Evolutionary conservation across 1,140 invertebrate species (phyloP).

Genomic region (Lordiphosa mommai): DNA sequence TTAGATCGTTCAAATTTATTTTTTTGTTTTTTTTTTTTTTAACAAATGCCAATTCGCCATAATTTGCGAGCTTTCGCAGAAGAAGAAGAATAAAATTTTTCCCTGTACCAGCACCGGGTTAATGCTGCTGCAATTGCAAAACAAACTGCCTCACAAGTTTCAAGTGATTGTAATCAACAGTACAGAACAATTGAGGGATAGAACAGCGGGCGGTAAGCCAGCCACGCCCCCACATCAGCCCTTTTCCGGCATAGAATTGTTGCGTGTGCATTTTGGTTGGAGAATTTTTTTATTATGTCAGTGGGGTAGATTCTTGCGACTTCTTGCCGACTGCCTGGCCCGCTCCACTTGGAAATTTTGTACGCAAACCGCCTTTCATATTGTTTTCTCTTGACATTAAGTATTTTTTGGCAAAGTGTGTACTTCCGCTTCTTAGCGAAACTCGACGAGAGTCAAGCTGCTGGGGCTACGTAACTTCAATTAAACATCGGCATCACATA

Average conservation of each 20-base stretch:
- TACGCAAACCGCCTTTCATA: constrained; percentile 45
- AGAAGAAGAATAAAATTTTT: too few relatives aligned
- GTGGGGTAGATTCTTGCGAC: constrained; percentile 47
- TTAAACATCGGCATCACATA: constrained; percentile 56
- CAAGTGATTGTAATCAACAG: constrained; percentile 71
- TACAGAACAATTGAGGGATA: constrained; percentile 40
- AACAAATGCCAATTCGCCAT: too few relatives aligned
- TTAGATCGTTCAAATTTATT: too few relatives aligned
- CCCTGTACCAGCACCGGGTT: constrained; percentile 19
- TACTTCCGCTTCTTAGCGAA: constrained; percentile 48
- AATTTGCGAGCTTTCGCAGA: too few relatives aligned
- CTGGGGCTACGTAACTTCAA: constrained; percentile 33
- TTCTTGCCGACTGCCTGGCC: constrained; percentile 1
- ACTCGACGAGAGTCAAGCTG: neutral
- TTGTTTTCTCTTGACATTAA: constrained; percentile 50
- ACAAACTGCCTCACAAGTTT: constrained; percentile 27
- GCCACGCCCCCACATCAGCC: constrained; percentile 51
- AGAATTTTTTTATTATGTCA: constrained; percentile 28
- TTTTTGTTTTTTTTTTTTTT: too few relatives aligned
- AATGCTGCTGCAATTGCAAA: constrained; percentile 53
- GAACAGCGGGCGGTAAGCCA: constrained; percentile 50
- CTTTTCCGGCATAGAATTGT: constrained; percentile 22
- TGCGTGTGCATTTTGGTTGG: constrained; percentile 20
- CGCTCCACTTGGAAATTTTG: constrained; percentile 30
- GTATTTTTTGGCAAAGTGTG: constrained; percentile 57